A percentile compares a stretch with the other conserved stretches of the same genome.
These are phyloP conservation scores for Goniozus legneri DNA, from an alignment of 1,140 invertebrate genomes.

Conservation along the genomic window DNA sequence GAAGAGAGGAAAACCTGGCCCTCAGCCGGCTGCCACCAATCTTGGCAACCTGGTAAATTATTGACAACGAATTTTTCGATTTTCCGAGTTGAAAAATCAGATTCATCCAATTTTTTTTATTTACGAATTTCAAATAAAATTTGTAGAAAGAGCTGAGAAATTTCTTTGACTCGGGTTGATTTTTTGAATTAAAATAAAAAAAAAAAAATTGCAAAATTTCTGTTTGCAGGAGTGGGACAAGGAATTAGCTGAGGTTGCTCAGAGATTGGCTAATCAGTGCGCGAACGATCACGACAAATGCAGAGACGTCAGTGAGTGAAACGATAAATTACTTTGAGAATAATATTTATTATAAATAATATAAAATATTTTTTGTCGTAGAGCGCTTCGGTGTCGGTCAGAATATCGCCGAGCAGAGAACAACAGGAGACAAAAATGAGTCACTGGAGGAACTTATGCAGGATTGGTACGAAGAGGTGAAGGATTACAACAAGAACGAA, in stretches of 20 bases:
- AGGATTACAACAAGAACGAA: conserved; percentile 19
- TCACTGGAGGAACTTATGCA: conserved; percentile 30
- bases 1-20: conserved; percentile 48
- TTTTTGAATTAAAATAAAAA: no score
- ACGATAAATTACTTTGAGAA: not conserved
- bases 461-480: conserved; percentile 38
- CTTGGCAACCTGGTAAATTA: conserved; percentile 54
- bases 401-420: conserved; percentile 28
- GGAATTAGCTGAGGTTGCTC: conserved; percentile 56
- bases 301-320: conserved; percentile 47
- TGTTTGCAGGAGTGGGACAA: conserved; percentile 55
- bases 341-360: no score
- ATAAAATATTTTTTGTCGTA: not conserved
- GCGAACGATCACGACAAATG: conserved; percentile 53
- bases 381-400: conserved; percentile 38
- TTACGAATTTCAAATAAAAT: no score
- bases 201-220: no score
- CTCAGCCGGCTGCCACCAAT: conserved; percentile 55
- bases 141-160: no score
- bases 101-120: no score
- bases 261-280: conserved; percentile 61
- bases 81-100: no score
- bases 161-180: no score
- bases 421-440: conserved; percentile 19
- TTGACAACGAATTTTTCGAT: no score